These are phyloP conservation scores for Plusia festucae DNA, from an alignment of 2,888 invertebrate genomes.

Conservation along the genomic window DNA sequence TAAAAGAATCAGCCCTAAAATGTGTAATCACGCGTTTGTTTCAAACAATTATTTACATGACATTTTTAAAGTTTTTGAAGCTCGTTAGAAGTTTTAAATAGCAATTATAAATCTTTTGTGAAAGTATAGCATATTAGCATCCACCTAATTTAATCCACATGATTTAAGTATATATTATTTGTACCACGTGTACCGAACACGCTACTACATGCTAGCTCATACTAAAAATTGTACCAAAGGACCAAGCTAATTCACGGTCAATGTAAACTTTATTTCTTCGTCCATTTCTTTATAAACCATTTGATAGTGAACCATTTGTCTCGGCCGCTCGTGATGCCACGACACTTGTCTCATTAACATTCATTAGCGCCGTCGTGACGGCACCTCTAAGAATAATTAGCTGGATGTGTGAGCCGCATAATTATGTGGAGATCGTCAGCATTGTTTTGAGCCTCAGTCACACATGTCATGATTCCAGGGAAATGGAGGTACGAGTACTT, in stretches of 20 bases:
- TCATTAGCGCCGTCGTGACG: conserved; percentile 5
- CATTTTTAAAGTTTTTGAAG: no score
- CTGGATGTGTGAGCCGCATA: conserved; percentile 1
- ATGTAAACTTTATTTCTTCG: not conserved
- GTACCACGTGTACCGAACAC: not conserved
- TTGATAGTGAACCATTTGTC: not conserved
- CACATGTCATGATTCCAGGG: not conserved
- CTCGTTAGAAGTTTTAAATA: no score
- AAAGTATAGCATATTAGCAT: no score
- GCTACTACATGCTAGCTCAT: not conserved
- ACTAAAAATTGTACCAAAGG: not conserved
- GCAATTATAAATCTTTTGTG: no score
- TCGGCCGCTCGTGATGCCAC: not conserved
- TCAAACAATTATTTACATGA: no score
- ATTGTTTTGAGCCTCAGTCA: not conserved
- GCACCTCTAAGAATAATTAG: conserved; percentile 5
- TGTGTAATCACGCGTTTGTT: no score
- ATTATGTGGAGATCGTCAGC: not conserved
- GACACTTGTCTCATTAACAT: conserved; percentile 7
- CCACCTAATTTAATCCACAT: no score
- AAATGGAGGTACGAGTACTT: not conserved
- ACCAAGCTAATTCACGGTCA: not conserved
- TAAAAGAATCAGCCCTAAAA: no score
- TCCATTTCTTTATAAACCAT: not conserved
- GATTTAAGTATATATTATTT: no score